Conservation (phyloP, 1,140 invertebrate species). For the Caenorhabditis latens region DNA sequence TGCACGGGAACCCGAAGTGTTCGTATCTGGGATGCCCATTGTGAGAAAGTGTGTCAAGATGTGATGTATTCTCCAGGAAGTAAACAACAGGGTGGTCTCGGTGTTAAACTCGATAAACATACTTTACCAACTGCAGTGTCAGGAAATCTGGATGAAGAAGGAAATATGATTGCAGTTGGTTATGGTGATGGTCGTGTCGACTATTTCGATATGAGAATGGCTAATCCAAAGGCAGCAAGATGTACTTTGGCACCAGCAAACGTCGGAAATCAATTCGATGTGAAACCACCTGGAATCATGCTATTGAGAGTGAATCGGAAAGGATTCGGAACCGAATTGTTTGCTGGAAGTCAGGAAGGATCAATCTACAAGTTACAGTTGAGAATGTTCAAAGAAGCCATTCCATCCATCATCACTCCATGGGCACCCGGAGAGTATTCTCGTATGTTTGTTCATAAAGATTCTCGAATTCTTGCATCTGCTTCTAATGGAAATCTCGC, state of each 20-base stretch:
- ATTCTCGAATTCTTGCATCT: conserved; percentile 9
- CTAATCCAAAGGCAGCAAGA: conserved; percentile 13
- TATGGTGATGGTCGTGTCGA: conserved; percentile 32
- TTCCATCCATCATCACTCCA: conserved; percentile 5
- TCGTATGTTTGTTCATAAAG: conserved; percentile 34
- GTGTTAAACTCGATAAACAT: not conserved
- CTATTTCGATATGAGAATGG: conserved; percentile 54
- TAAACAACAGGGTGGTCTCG: conserved; percentile 60
- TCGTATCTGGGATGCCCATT: conserved; percentile 55
- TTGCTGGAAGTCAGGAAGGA: conserved; percentile 44
- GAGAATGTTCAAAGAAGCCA: conserved; percentile 36
- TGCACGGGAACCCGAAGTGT: conserved; percentile 72
- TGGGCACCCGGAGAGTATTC: not conserved
- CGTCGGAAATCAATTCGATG: not conserved
- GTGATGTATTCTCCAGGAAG: conserved; percentile 64
- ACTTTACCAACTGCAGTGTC: conserved; percentile 45
- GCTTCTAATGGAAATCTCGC: not conserved
- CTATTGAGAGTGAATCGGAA: conserved; percentile 22
- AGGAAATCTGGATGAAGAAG: conserved; percentile 44
- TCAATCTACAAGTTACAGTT: conserved; percentile 26
- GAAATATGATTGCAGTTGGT: conserved; percentile 44
- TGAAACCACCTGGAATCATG: conserved; percentile 5
- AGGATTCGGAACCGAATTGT: conserved; percentile 25
- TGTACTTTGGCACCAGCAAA: not conserved
- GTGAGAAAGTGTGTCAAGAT: conserved; percentile 36